A percentile compares a stretch with the other conserved stretches of the same genome.
phyloP scores from a whole-genome alignment of 2,113 vertebrate genomes.

The Forbesichthys papilliferus region DNA sequence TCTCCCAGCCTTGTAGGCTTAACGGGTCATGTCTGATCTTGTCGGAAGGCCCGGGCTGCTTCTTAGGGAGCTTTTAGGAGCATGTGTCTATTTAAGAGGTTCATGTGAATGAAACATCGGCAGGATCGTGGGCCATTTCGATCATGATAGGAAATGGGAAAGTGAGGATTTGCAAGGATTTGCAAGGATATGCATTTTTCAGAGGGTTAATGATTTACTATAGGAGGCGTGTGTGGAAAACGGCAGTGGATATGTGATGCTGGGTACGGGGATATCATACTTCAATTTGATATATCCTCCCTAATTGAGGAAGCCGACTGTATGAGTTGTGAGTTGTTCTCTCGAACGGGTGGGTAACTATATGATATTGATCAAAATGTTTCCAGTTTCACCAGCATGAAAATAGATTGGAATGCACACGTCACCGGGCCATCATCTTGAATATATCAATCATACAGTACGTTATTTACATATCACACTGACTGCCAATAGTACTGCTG shows the following conservation, averaged over 20 bases:
- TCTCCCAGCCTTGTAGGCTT: slow-evolving; percentile 34
- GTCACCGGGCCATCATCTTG: slow-evolving; percentile 6
- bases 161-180: slow-evolving; percentile 40
- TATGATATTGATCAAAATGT: too few species aligned
- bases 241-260: slow-evolving; percentile 11
- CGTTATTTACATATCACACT: not conserved
- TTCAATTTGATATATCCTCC: slow-evolving; percentile 38
- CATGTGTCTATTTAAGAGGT: slow-evolving; percentile 19
- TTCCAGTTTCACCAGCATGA: too few species aligned
- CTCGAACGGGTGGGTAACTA: not conserved
- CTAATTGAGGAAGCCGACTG: not conserved
- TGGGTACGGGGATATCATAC: slow-evolving; percentile 19
- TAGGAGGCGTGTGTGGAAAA: slow-evolving; percentile 14
- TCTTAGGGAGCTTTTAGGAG: slow-evolving; percentile 27
- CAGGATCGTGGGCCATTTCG: slow-evolving; percentile 14
- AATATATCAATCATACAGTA: not conserved
- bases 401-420: not conserved
- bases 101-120: slow-evolving; percentile 19
- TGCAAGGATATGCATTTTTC: slow-evolving; percentile 36
- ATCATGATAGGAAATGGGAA: slow-evolving; percentile 27
- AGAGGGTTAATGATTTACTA: slow-evolving; percentile 44
- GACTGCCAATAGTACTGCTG: not conserved
- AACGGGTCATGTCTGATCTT: slow-evolving; percentile 52
- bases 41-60: slow-evolving; percentile 30
- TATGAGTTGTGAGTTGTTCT: not conserved